These are phyloP conservation scores for Gambusia holbrooki DNA, from an alignment of 2,113 vertebrate species.

Conservation along the genomic window DNA sequence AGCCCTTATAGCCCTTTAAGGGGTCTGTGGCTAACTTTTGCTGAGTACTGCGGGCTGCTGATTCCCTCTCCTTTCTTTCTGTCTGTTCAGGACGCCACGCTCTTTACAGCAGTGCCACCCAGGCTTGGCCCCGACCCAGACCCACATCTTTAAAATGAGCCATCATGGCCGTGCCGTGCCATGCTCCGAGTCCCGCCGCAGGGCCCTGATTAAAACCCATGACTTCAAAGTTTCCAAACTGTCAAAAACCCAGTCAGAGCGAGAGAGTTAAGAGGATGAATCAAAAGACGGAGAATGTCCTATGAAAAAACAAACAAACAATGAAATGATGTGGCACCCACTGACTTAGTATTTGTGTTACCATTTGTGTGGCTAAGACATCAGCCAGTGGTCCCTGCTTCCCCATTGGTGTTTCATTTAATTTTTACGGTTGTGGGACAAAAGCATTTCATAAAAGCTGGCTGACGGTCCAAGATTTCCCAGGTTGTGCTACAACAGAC, in stretches of 20 bases:
- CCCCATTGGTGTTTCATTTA: slow-evolving; percentile 56
- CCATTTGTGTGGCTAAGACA: slow-evolving; percentile 31
- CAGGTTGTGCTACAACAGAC: slow-evolving; percentile 28
- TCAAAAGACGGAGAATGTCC: slow-evolving; percentile 43
- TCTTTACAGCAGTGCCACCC: slow-evolving; percentile 63
- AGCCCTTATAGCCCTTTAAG: slow-evolving; percentile 45
- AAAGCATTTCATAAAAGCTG: slow-evolving; percentile 20
- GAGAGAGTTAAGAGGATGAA: slow-evolving; percentile 19
- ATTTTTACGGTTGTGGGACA: slow-evolving; percentile 30
- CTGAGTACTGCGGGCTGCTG: slow-evolving; percentile 40
- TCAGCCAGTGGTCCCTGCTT: slow-evolving; percentile 31
- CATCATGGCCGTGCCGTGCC: slow-evolving; percentile 65
- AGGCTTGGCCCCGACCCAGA: slow-evolving; percentile 68
- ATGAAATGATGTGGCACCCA: slow-evolving; percentile 42
- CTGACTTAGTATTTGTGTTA: slow-evolving; percentile 57
- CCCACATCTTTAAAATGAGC: slow-evolving; percentile 76
- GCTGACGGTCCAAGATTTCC: slow-evolving; percentile 24
- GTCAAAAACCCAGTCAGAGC: slow-evolving; percentile 53
- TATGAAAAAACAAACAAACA: slow-evolving; percentile 7
- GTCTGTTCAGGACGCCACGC: neutral
- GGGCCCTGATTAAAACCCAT: slow-evolving; percentile 74
- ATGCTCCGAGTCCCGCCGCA: slow-evolving; percentile 62
- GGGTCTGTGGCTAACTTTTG: slow-evolving; percentile 50
- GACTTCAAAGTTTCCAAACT: slow-evolving; percentile 80
- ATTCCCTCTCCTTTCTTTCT: slow-evolving; percentile 11